A percentile compares a stretch with the other conserved stretches of the same genome.
phyloP scores from a whole-genome alignment of 2,113 vertebrate species.

The Thalassoma bifasciatum region DNA sequence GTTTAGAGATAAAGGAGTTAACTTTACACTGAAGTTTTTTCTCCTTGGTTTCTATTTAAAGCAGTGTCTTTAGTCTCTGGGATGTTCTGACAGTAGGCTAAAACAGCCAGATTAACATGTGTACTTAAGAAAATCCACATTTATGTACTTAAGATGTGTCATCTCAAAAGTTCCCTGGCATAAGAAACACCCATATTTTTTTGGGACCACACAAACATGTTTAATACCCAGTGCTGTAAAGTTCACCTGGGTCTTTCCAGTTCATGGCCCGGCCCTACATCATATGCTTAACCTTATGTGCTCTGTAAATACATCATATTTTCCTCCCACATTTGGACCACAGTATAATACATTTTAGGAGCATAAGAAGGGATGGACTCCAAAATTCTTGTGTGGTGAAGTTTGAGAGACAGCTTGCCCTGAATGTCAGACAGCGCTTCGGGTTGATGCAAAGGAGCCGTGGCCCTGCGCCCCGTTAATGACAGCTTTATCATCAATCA shows the following conservation, averaged over 20 bases:
- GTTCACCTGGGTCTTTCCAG: conserved; percentile 5
- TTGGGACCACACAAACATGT: not conserved
- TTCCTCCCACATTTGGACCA: conserved; percentile 50
- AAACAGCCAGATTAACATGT: conserved; percentile 1
- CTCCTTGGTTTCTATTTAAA: conserved; percentile 15
- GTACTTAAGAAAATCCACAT: conserved; percentile 15
- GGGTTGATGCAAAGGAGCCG: conserved; percentile 48
- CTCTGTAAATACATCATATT: conserved; percentile 40
- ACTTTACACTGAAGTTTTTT: not conserved
- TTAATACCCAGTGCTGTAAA: not conserved
- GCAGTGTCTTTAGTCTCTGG: not conserved
- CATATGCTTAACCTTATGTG: conserved; percentile 21
- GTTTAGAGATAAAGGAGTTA: not conserved
- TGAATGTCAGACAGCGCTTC: conserved; percentile 46
- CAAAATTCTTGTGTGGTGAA: conserved; percentile 67
- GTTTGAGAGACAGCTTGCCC: conserved; percentile 61
- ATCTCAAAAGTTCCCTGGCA: conserved; percentile 7
- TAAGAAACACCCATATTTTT: not conserved
- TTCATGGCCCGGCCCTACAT: not conserved
- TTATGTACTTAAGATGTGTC: conserved; percentile 11
- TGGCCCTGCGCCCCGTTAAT: conserved; percentile 65
- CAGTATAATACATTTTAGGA: conserved; percentile 66
- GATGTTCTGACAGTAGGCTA: not conserved
- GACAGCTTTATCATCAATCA: conserved; percentile 79
- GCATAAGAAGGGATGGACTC: conserved; percentile 50